Evolutionary conservation across 2,888 invertebrate species (phyloP).

Genomic region (Platypus cylindrus): DNA sequence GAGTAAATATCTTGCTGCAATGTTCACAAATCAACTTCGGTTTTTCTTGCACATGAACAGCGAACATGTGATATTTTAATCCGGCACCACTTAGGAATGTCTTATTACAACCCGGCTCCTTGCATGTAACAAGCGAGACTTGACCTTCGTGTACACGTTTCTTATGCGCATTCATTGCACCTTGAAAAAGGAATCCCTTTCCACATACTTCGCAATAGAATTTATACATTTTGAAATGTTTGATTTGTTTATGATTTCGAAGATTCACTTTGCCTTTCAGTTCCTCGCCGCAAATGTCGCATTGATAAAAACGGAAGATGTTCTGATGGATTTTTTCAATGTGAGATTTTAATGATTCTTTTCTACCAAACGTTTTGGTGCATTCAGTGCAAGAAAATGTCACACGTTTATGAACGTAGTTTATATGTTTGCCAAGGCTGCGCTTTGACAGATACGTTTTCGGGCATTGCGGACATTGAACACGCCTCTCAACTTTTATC

Average conservation of each 20-base stretch:
- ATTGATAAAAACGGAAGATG: constrained; percentile 6
- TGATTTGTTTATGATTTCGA: constrained; percentile 37
- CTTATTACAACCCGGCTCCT: constrained; percentile 6
- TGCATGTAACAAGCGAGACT: constrained; percentile 5
- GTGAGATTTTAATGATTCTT: constrained; percentile 6
- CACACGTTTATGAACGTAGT: constrained; percentile 4
- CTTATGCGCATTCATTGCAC: constrained; percentile 22
- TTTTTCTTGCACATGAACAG: constrained; percentile 4
- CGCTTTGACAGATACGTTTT: constrained; percentile 31
- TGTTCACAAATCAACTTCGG: constrained; percentile 13
- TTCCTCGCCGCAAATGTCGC: constrained; percentile 18
- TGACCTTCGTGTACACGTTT: constrained; percentile 5
- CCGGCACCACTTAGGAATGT: constrained; percentile 5
- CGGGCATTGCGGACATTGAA: constrained; percentile 26
- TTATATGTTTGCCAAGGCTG: constrained; percentile 30
- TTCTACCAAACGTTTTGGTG: constrained; percentile 5
- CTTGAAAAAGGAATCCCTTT: constrained; percentile 21
- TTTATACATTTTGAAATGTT: constrained; percentile 13
- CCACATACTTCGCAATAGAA: constrained; percentile 31
- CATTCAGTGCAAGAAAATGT: constrained; percentile 6
- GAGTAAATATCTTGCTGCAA: constrained; percentile 17
- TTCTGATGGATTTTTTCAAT: constrained; percentile 6
- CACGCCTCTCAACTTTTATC: too few species aligned
- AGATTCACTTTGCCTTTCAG: constrained; percentile 39
- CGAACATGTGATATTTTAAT: constrained; percentile 6